Base-by-base conservation (phyloP, 2,888 invertebrate species). In the Calephelis perditalis region DNA sequence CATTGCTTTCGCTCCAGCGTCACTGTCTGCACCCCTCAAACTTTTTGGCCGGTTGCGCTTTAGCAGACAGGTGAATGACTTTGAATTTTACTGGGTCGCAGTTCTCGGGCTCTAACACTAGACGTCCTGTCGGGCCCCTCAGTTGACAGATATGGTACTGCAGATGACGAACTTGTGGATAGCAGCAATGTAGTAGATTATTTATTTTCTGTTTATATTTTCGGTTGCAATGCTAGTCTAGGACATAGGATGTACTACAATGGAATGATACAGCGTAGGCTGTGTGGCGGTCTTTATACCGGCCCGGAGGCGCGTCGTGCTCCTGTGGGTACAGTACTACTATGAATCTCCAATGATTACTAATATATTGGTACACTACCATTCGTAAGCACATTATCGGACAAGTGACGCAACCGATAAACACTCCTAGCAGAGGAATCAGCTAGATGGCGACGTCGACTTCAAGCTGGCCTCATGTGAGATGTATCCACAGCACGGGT, bases 381-480 rank as follows among this genome's bases (percentile, higher is more conserved):
- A 15, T 15, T 15, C 15, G 1, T 15, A 15, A 15, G 15, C 15
- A 15, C 15, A 15, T 15, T 15, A 1, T 15, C 15, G 15, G 15
- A 15, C 15, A 15, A 15, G 15, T 15, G 15, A 15, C 54, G 54
- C 54, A 54, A 54, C 54, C 54, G 54, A 54, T 54, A 54, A 54
- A 54, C 35, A 54, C 54, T 35, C 54, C 54, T 26, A 54, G 35
- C 35, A 35, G 35, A 54, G 54, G 54, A 54, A 54, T 54, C 54
- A 54, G 54, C 54, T 54, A 15, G 54, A 26, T 54, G 54, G 54
- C 54, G 54, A 54, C 35, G 35, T 35, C 54, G 54, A 54, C 54
- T 54, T 54, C 12, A 26, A 54, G 54, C 36, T 54, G 54, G 15
- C 15, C 15, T 15, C 15, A 15, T 15, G 15, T 15, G 15, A 15